phyloP scores from a whole-genome alignment of 2,797 vertebrate genomes.

The Sternarchorhynchus goeldii region DNA sequence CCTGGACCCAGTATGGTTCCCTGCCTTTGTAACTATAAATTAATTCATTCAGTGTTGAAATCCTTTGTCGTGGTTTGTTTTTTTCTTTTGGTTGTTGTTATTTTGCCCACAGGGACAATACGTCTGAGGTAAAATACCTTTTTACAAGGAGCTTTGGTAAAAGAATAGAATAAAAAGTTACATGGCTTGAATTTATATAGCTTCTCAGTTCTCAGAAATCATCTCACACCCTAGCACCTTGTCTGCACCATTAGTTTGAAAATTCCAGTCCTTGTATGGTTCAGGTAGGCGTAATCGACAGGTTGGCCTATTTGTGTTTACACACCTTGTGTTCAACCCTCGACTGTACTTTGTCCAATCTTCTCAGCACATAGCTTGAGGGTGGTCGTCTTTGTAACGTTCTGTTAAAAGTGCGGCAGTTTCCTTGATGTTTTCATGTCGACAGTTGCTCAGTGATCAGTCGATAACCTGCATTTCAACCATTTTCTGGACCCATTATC shows the following conservation, averaged over 20 bases:
- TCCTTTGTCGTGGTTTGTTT: neutral
- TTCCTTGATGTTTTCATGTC: neutral
- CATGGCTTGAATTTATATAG: neutral
- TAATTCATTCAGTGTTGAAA: neutral
- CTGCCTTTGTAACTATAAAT: neutral
- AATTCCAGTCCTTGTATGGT: neutral
- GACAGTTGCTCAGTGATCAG: neutral
- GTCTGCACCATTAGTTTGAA: neutral
- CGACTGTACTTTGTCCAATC: neutral
- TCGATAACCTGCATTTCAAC: neutral
- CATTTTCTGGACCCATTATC: neutral
- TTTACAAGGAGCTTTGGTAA: neutral
- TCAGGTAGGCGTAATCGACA: conserved; percentile 6
- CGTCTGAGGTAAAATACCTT: conserved; percentile 1
- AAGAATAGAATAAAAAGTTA: neutral
- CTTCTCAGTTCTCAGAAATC: neutral
- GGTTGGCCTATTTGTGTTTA: conserved; percentile 4
- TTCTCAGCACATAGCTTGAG: neutral
- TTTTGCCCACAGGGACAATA: neutral
- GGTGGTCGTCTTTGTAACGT: neutral
- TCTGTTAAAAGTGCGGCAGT: neutral
- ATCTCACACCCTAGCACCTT: too few species aligned
- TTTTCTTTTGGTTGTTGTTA: neutral
- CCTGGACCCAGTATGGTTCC: neutral
- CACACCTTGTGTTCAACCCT: conserved; percentile 3